A percentile compares a stretch with the other conserved stretches of the same genome.
Evolutionary conservation across 1,140 invertebrate genomes (phyloP).

Genomic region (Uloborus diversus): DNA sequence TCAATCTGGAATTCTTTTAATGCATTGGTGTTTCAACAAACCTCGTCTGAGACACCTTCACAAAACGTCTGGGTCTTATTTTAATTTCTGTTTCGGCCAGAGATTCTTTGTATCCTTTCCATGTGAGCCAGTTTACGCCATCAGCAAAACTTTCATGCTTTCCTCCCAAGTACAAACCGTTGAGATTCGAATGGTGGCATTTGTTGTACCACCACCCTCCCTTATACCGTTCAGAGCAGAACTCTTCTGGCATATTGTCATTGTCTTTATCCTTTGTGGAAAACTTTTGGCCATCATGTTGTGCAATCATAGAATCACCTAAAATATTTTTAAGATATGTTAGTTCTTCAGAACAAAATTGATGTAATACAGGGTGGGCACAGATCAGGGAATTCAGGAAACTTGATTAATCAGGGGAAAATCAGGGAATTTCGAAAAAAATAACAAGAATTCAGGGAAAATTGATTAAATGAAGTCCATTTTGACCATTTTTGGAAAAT

Average conservation of each 20-base stretch:
- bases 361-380: no score
- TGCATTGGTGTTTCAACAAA: no score
- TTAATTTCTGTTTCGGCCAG: conserved; percentile 58
- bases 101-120: conserved; percentile 57
- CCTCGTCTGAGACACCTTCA: no score
- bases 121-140: conserved; percentile 54
- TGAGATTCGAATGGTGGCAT: conserved; percentile 59
- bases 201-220: conserved; percentile 61
- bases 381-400: no score
- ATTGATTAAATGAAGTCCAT: no score
- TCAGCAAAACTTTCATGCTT: conserved; percentile 47
- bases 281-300: conserved; percentile 43
- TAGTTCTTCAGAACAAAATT: not conserved
- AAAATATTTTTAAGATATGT: not conserved
- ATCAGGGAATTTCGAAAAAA: no score
- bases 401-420: no score
- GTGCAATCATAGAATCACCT: conserved; percentile 5
- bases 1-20: no score
- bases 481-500: no score
- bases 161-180: conserved; percentile 54
- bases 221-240: conserved; percentile 57
- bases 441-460: no score
- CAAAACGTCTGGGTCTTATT: conserved; percentile 50
- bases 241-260: not conserved
- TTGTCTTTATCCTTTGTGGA: conserved; percentile 57